These are phyloP conservation scores for Anabas testudineus DNA, from an alignment of 2,797 vertebrate species.

Conservation along the genomic window DNA sequence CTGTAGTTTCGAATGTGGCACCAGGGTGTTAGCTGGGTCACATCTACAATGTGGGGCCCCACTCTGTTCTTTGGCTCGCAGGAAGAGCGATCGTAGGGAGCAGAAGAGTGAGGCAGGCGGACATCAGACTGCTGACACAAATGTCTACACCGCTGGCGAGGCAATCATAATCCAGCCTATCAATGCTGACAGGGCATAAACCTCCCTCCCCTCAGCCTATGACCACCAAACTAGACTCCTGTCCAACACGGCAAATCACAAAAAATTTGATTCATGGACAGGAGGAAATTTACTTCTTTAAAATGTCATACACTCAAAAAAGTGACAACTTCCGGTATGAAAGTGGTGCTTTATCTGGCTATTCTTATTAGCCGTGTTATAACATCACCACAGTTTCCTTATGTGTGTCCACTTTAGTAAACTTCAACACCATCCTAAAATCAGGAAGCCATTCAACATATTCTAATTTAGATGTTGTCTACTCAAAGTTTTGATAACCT, in stretches of 20 bases:
- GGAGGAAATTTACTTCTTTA: slow-evolving; percentile 1
- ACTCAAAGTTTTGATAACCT: too few species aligned
- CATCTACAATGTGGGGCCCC: slow-evolving; percentile 47
- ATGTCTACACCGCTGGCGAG: slow-evolving; percentile 66
- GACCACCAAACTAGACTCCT: slow-evolving; percentile 33
- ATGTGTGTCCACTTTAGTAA: not conserved
- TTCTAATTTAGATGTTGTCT: too few species aligned
- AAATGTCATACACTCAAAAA: not conserved
- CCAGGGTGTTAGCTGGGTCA: slow-evolving; percentile 51
- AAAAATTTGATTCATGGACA: not conserved
- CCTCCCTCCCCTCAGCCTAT: not conserved
- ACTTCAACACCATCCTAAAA: not conserved
- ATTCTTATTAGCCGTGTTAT: not conserved
- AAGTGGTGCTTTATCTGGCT: not conserved
- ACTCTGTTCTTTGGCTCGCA: slow-evolving; percentile 29
- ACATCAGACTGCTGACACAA: slow-evolving; percentile 78
- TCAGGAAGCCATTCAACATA: not conserved
- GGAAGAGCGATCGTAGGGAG: slow-evolving; percentile 58
- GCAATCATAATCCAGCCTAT: slow-evolving; percentile 77
- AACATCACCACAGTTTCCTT: not conserved
- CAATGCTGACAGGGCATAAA: slow-evolving; percentile 70
- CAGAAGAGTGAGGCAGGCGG: slow-evolving; percentile 48
- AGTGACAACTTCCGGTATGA: not conserved
- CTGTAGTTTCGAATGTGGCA: slow-evolving; percentile 71
- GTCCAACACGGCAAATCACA: slow-evolving; percentile 19